Conservation (phyloP, 2,113 vertebrate species). For the Nyctibius bracteatus region DNA sequence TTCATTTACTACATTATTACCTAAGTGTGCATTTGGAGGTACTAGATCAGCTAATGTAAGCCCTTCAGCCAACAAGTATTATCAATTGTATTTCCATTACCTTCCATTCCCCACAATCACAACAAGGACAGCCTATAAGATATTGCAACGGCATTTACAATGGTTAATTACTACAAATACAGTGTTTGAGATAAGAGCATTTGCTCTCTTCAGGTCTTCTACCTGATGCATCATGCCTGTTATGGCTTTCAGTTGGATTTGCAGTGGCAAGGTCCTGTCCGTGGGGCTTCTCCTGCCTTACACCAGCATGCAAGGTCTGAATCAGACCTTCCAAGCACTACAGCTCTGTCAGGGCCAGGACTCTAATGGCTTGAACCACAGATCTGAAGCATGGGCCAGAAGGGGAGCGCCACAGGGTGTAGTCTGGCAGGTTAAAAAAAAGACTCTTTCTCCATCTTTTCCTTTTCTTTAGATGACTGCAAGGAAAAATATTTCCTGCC, state of each 20-base stretch:
- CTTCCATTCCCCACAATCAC: not conserved
- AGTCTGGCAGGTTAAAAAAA: not conserved
- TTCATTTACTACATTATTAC: conserved; percentile 1
- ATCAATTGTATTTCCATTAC: conserved; percentile 45
- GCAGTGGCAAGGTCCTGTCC: accelerated
- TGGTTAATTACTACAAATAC: conserved; percentile 48
- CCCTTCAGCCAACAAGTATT: not conserved
- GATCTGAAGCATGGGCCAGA: accelerated
- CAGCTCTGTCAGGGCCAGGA: not conserved
- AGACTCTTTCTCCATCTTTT: not conserved
- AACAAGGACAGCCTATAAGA: not conserved
- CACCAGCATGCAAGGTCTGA: accelerated
- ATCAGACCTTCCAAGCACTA: not conserved
- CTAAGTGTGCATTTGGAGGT: not conserved
- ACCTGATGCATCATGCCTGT: not conserved
- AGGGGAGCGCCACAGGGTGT: not conserved
- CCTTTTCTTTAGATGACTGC: not conserved
- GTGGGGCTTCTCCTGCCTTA: not conserved
- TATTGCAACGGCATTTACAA: not conserved
- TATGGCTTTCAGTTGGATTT: not conserved
- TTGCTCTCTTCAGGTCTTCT: not conserved
- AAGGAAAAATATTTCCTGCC: not conserved
- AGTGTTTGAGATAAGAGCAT: not conserved
- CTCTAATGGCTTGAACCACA: not conserved
- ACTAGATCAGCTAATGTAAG: conserved; percentile 31